Evolutionary conservation across 2,797 vertebrate species (phyloP).

Genomic region (Halcyon smyrnensis): DNA sequence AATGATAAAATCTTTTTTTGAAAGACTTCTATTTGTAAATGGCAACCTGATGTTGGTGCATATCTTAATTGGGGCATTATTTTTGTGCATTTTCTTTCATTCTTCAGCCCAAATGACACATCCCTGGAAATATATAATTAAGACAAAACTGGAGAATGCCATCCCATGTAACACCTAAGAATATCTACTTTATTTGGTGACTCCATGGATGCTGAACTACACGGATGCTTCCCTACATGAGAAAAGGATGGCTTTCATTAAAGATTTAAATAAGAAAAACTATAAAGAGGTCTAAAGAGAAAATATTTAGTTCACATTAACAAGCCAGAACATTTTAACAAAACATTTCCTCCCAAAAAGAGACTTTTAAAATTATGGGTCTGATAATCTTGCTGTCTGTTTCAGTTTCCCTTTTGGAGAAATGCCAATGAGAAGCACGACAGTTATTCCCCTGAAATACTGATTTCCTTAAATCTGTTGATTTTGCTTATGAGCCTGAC

Average conservation of each 20-base stretch:
- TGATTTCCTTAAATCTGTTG: background rate
- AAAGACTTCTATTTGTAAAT: background rate
- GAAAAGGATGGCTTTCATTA: background rate
- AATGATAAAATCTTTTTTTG: background rate
- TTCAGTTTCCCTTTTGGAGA: conserved; percentile 24
- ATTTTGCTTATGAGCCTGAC: background rate
- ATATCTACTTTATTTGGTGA: background rate
- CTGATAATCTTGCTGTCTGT: background rate
- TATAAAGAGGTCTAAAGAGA: background rate
- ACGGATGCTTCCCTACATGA: background rate
- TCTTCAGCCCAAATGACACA: background rate
- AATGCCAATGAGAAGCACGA: background rate
- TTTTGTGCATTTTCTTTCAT: background rate
- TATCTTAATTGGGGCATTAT: background rate
- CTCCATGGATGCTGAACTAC: background rate
- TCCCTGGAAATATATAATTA: background rate
- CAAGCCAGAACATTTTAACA: background rate
- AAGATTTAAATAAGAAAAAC: background rate
- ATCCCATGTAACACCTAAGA: background rate
- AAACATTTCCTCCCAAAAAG: background rate
- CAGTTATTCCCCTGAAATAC: background rate
- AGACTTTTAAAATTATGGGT: background rate
- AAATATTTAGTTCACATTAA: background rate
- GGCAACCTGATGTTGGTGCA: background rate
- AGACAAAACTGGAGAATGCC: background rate